phyloP scores from a whole-genome alignment of 2,888 invertebrate genomes.

The Ophion obscuratus region DNA sequence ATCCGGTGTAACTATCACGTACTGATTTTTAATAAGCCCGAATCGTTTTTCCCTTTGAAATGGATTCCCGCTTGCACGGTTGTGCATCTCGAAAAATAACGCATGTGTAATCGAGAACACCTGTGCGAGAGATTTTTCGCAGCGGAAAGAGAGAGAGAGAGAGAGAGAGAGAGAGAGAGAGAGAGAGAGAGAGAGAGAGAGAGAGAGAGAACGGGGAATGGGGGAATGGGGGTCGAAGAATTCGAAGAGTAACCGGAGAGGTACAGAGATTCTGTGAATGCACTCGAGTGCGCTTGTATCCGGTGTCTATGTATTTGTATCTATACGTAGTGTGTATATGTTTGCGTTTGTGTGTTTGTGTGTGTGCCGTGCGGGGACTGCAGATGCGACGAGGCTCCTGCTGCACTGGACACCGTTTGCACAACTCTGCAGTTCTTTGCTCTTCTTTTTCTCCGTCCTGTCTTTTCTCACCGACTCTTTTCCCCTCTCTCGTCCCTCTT shows the following conservation, averaged over 20 bases:
- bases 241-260: constrained; percentile 29
- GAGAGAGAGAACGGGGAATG: too few relatives aligned
- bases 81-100: not conserved
- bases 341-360: not conserved
- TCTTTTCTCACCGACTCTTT: constrained; percentile 21
- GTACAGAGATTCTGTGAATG: constrained; percentile 37
- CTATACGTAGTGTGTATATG: not conserved
- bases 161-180: not conserved
- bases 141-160: not conserved
- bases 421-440: constrained; percentile 46
- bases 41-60: not conserved
- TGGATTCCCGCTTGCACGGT: not conserved
- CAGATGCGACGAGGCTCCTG: constrained; percentile 41
- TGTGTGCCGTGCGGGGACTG: constrained; percentile 45
- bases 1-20: not conserved
- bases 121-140: constrained; percentile 3
- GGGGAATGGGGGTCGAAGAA: constrained; percentile 2
- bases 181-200: not conserved
- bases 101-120: constrained; percentile 14
- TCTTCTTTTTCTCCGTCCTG: constrained; percentile 50
- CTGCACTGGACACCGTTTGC: constrained; percentile 64
- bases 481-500: constrained; percentile 28
- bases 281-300: constrained; percentile 6
- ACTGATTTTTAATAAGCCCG: not conserved
- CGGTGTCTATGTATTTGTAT: not conserved